A percentile compares a stretch with the other conserved stretches of the same genome.
Evolutionary conservation across 2,888 invertebrate genomes (phyloP).

Genomic region (Holacanthella duospinosa): DNA sequence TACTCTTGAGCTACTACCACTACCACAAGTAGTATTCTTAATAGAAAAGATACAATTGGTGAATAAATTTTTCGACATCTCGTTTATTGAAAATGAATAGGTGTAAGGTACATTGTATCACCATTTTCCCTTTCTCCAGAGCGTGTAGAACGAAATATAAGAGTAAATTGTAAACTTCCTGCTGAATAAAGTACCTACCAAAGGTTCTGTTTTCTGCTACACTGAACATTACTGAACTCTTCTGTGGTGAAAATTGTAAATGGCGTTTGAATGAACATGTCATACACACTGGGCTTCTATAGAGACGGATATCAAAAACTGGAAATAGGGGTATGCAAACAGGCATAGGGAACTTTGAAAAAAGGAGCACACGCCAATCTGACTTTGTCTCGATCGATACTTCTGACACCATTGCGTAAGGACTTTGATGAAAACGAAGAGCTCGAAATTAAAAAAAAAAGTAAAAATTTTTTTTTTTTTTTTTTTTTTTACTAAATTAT

Average conservation of each 20-base stretch:
- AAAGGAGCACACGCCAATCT: background rate
- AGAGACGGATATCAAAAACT: background rate
- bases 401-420: background rate
- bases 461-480: too few species aligned
- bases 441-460: too few species aligned
- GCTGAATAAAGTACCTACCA: background rate
- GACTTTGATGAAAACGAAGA: too few species aligned
- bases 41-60: too few species aligned
- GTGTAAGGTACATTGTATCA: background rate
- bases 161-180: background rate
- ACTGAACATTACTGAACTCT: background rate
- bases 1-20: too few species aligned
- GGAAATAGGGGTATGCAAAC: background rate
- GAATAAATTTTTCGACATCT: background rate
- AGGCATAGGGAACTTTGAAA: background rate
- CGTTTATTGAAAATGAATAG: background rate
- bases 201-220: background rate
- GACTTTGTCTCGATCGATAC: background rate
- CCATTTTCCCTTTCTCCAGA: background rate
- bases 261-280: background rate
- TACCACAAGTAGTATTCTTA: too few species aligned
- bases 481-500: too few species aligned
- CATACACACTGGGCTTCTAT: background rate
- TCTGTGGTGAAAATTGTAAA: background rate
- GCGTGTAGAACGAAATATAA: background rate